Percentiles rank a stretch among this genome's conserved stretches.
phyloP scores from a whole-genome alignment of 23 tunicate species.

The Diplosoma virens region DNA sequence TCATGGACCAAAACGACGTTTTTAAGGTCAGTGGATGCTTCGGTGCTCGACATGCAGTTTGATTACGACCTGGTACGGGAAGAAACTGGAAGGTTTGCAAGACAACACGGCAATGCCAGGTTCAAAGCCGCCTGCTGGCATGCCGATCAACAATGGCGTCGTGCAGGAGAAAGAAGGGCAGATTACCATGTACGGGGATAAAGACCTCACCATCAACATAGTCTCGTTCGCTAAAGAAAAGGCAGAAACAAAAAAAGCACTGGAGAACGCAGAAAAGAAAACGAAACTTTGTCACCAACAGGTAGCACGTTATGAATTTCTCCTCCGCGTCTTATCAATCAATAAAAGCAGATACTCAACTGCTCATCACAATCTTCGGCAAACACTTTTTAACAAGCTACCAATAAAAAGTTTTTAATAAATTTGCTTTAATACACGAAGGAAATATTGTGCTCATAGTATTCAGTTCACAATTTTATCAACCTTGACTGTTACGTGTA shows the following conservation, averaged over 20 bases:
- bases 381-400: too few species aligned
- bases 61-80: slow-evolving; percentile 44
- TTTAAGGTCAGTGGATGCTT: slow-evolving; percentile 46
- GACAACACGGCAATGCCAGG: slow-evolving; percentile 34
- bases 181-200: slow-evolving; percentile 57
- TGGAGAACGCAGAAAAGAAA: slow-evolving; percentile 52
- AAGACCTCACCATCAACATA: slow-evolving; percentile 60
- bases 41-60: slow-evolving; percentile 31
- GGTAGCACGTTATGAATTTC: slow-evolving; percentile 17
- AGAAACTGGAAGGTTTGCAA: slow-evolving; percentile 29
- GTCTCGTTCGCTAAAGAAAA: slow-evolving; percentile 64
- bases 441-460: too few species aligned
- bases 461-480: too few species aligned
- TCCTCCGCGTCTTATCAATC: neutral
- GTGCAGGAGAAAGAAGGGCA: slow-evolving; percentile 21
- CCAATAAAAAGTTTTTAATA: too few species aligned
- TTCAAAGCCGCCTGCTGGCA: neutral
- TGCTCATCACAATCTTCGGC: neutral
- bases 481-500: too few species aligned
- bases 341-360: neutral
- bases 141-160: slow-evolving; percentile 2
- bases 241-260: slow-evolving; percentile 47
- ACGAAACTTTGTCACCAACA: slow-evolving; percentile 47
- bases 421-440: too few species aligned
- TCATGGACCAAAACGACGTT: neutral